These are phyloP conservation scores for Oxyura jamaicensis DNA, from an alignment of 2,113 vertebrate species.

Conservation along the genomic window DNA sequence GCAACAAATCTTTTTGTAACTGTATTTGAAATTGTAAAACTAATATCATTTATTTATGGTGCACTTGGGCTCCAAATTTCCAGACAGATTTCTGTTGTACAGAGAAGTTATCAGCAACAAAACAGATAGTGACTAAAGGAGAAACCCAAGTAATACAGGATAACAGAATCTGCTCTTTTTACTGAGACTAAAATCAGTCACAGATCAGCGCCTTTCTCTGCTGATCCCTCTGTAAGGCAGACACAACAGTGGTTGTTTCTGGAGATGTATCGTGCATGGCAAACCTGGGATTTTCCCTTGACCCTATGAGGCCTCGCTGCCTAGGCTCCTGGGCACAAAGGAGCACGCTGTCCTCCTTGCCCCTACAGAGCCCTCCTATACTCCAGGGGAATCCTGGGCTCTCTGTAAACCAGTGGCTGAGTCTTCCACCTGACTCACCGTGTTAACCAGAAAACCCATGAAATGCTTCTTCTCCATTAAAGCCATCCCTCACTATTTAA, in stretches of 20 bases:
- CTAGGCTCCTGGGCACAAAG: fast-evolving
- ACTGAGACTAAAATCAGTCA: no score
- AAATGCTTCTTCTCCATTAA: fast-evolving
- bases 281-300: neutral
- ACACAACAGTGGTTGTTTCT: neutral
- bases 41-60: neutral
- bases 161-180: neutral
- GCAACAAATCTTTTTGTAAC: neutral
- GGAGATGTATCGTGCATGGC: neutral
- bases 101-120: neutral
- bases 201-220: no score
- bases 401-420: neutral
- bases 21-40: neutral
- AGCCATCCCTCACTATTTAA: neutral
- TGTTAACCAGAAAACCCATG: neutral
- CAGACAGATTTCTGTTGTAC: neutral
- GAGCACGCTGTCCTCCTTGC: neutral
- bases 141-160: neutral
- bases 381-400: neutral
- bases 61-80: neutral
- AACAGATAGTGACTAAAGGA: neutral
- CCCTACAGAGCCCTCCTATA: neutral
- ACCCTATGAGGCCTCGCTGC: neutral
- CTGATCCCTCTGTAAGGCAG: neutral
- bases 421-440: neutral